Evolutionary conservation across 37 sponge, comb jelly and placozoan genomes (phyloP).

Genomic region (Spongilla lacustris): DNA sequence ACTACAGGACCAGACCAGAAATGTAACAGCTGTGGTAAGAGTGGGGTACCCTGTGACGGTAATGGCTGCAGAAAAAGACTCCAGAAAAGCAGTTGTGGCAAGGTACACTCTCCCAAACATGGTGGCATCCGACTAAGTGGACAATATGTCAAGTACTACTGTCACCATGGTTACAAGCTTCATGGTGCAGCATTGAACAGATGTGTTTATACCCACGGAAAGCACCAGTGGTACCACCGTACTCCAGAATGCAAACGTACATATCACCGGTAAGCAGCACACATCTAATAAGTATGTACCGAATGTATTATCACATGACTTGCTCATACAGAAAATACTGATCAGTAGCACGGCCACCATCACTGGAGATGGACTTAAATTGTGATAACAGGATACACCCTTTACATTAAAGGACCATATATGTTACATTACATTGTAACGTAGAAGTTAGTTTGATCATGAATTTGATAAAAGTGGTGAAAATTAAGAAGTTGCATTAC

Average conservation of each 20-base stretch:
- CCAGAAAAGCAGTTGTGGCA: background rate
- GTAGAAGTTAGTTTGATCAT: too few relatives aligned
- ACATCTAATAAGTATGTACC: background rate
- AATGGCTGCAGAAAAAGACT: background rate
- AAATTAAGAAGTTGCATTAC: too few relatives aligned
- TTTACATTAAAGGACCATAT: too few relatives aligned
- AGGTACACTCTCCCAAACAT: background rate
- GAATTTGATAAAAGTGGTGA: too few relatives aligned
- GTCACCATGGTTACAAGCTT: background rate
- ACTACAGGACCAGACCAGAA: background rate
- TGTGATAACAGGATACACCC: too few relatives aligned
- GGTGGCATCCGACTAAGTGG: background rate
- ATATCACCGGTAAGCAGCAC: background rate
- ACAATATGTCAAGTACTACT: background rate
- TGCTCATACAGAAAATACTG: background rate
- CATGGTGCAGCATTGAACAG: background rate
- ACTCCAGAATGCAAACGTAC: background rate
- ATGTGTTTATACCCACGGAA: background rate
- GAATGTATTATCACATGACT: background rate
- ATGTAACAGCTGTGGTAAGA: too few relatives aligned
- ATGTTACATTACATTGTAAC: too few relatives aligned
- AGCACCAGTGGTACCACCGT: background rate
- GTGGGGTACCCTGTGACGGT: too few relatives aligned
- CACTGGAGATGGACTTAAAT: too few relatives aligned
- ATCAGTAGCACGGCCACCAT: too few relatives aligned